phyloP scores from a whole-genome alignment of 2,113 vertebrate genomes.

The Ondatra zibethicus region DNA sequence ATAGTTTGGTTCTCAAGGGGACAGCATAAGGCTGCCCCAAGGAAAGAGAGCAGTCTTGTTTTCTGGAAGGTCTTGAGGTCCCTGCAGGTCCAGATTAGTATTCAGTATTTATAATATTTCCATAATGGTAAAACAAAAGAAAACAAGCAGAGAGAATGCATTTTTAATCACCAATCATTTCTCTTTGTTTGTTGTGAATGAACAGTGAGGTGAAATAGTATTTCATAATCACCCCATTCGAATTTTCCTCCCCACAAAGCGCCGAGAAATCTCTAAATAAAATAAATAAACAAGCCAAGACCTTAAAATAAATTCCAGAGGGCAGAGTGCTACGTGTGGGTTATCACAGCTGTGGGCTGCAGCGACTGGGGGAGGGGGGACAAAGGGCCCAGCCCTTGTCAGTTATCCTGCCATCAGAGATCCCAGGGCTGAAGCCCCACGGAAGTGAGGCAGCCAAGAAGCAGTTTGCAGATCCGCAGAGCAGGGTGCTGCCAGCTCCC shows the following conservation, averaged over 20 bases:
- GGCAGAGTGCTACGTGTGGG: slow-evolving; percentile 86
- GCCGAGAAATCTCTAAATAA: slow-evolving; percentile 86
- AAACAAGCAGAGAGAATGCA: slow-evolving; percentile 91
- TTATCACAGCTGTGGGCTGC: slow-evolving; percentile 79
- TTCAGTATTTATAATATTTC: slow-evolving; percentile 92
- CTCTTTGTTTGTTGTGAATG: slow-evolving; percentile 93
- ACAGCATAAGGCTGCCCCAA: slow-evolving; percentile 1
- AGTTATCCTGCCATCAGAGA: not conserved
- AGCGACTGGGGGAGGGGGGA: slow-evolving; percentile 58
- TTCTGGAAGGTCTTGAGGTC: slow-evolving; percentile 88
- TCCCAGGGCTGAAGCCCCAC: not conserved
- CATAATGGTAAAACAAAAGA: slow-evolving; percentile 93
- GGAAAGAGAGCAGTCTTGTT: slow-evolving; percentile 76
- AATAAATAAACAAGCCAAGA: slow-evolving; percentile 89
- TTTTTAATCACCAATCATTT: slow-evolving; percentile 94
- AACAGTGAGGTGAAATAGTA: slow-evolving; percentile 89
- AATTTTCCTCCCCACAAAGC: slow-evolving; percentile 86
- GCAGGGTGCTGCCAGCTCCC: not conserved
- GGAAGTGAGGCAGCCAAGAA: not conserved
- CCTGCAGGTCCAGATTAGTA: slow-evolving; percentile 89
- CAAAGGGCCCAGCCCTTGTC: slow-evolving; percentile 62
- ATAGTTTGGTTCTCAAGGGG: not conserved
- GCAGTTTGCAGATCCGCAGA: not conserved
- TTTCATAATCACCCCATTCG: slow-evolving; percentile 90
- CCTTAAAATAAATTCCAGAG: slow-evolving; percentile 87